Evolutionary conservation across 2,888 invertebrate species (phyloP), one percentile per base, ranked within the genome.

Genomic region (Acheta domesticus): DNA sequence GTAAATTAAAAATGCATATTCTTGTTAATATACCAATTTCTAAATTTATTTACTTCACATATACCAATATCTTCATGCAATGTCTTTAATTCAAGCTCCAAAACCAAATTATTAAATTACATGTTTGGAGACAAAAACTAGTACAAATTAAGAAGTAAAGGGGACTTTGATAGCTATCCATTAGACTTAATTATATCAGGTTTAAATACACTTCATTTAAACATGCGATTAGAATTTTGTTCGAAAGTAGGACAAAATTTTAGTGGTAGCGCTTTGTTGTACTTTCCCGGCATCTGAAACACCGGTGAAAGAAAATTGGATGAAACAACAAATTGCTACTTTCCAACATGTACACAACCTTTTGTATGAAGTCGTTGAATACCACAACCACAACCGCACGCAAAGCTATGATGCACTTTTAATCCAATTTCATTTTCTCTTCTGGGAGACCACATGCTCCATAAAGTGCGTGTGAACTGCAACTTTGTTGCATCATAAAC

Each of bases 301-400:
- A 36, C 36, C 36, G 36, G 36, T 5, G 5, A 5, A 36, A 36
- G 1, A 5, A 36, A 36, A 36, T 8, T 36, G 36, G 36, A 36
- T 36, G 36, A 36, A 8, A 36, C 36, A 36, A 36, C 8, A 8
- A 36, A 36, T 36, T 36, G 8, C 8, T 36, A 36, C 36, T 36
- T 36, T 36, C 36, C 36, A 36, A 36, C 11, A 14, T 14, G 62
- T 62, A n/a, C 75, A 20, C 62, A 89, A 93, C 93, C 92, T 91
- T 93, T 94, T 1, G 92, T 93, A 84, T 93, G 93, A 48, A 91
- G 86, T 73, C 88, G 88, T 84, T 90, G 89, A 21, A 89, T 88
- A 49, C 90, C 91, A 85, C 93, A 93, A 48, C 92, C 92, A 83
- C 93, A 94, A 82, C 89, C 89, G 85, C 93, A 94, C 74, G 90